Base-by-base conservation (phyloP, 2,113 vertebrate species). In the Mola mola region DNA sequence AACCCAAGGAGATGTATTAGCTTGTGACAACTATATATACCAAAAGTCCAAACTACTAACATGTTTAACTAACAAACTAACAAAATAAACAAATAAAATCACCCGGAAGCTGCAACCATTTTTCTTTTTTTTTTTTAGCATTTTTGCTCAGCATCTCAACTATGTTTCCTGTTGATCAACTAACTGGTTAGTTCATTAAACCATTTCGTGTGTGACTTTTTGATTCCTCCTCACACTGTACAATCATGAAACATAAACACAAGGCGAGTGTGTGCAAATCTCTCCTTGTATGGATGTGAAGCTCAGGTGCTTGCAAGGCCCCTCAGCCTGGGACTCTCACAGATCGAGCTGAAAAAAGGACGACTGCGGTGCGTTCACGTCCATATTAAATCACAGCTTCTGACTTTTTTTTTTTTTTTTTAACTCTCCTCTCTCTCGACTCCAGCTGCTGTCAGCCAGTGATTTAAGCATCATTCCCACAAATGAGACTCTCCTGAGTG, bases 241-340 rank as follows among this genome's bases (percentile, higher is more conserved):
- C 43, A 28, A 29, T 26, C 17, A 1, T 56, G 25, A 55, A 41
- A 50, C 19, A 42, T 88, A 87, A 84, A 87, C 86, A 72, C 31
- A 33, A 41, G 0, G 17, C 3, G 67, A 59, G 48, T 20, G 62
- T 26, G 19, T 5, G 47, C 57, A 40, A 44, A 46, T 53, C 40
- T 83, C 22, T 83, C 88, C 88, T 86, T 86, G 77, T 89, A 89
- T 52, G 88, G 88, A 19, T 69, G 55, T 10, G 47, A 19, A 31
- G 52, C 9, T 15, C 28, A 21, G 19, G 68, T 42, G 71, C 75
- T 61, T 47, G 71, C 41, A 7, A 44, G 25, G 61, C 43, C 56
- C 42, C 26, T 47, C 29, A 40, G 31, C 28, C 47, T 22, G 57
- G 21, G 57, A 60, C 31, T n/a, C 61, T 10, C 22, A 49, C 41